Evolutionary conservation across 2,888 invertebrate species (phyloP).

Genomic region (Acrobasis consociella): DNA sequence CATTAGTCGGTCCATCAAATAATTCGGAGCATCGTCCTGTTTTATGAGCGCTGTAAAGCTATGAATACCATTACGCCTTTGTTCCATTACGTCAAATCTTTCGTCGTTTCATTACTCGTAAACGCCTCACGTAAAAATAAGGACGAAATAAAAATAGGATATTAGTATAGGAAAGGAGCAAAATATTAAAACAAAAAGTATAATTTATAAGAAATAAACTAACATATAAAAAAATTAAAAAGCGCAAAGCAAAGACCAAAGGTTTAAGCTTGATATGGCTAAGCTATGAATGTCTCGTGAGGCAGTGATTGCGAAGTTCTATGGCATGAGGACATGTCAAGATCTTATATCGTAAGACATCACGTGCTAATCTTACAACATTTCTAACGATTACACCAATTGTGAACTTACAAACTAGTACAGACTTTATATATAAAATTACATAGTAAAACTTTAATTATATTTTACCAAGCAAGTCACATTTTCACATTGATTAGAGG

Average conservation of each 20-base stretch:
- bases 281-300: conserved; percentile 82
- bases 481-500: not conserved
- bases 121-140: conserved; percentile 50
- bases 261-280: conserved; percentile 71
- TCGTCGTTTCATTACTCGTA: conserved; percentile 38
- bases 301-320: conserved; percentile 79
- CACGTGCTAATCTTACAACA: conserved; percentile 35
- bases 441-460: not conserved
- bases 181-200: conserved; percentile 48
- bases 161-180: conserved; percentile 63
- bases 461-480: conserved; percentile 8
- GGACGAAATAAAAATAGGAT: conserved; percentile 51
- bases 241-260: conserved; percentile 76
- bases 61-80: conserved; percentile 40
- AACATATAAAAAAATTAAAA: conserved; percentile 67
- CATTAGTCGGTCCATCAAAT: conserved; percentile 22
- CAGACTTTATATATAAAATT: conserved; percentile 28
- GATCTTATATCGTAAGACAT: conserved; percentile 24
- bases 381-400: conserved; percentile 36
- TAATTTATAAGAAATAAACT: conserved; percentile 52
- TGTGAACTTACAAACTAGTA: conserved; percentile 33
- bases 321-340: conserved; percentile 48
- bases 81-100: conserved; percentile 34
- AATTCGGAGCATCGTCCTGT: conserved; percentile 19
- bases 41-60: conserved; percentile 42